Evolutionary conservation across 2,797 vertebrate species (phyloP).

Genomic region (Parauchenoglanis punctatus): DNA sequence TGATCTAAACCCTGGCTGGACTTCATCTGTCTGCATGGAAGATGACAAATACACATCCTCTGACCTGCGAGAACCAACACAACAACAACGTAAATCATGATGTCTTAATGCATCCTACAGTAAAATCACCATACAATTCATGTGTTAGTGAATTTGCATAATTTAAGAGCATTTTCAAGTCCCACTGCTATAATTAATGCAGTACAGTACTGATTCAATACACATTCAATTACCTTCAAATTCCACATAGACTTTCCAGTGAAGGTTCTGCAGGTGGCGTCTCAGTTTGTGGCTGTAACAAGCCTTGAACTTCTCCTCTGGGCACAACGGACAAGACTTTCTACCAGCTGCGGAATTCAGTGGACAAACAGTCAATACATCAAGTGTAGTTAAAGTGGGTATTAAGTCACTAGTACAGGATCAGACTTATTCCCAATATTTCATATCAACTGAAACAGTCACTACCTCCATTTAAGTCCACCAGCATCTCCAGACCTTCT

Average conservation of each 20-base stretch:
- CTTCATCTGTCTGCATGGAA: conserved; percentile 86
- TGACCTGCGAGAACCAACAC: conserved; percentile 76
- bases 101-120: background rate
- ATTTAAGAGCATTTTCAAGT: background rate
- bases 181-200: background rate
- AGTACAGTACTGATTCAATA: background rate
- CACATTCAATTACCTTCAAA: conserved; percentile 82
- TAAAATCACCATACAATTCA: background rate
- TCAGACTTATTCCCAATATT: background rate
- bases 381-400: background rate
- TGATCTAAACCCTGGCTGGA: conserved; percentile 81
- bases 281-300: conserved; percentile 90
- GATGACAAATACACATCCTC: conserved; percentile 96
- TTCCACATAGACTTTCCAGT: conserved; percentile 97
- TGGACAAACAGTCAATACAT: background rate
- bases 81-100: background rate
- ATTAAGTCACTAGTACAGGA: background rate
- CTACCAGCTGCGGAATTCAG: conserved; percentile 74
- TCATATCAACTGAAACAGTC: conserved; percentile 20
- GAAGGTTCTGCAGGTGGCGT: conserved; percentile 92
- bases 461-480: conserved; percentile 80
- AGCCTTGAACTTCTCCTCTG: conserved; percentile 91
- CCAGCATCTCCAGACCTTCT: conserved; percentile 86
- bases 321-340: conserved; percentile 90
- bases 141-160: background rate